phyloP scores from a whole-genome alignment of 2,888 invertebrate genomes.

The Tupiocoris notatus region DNA sequence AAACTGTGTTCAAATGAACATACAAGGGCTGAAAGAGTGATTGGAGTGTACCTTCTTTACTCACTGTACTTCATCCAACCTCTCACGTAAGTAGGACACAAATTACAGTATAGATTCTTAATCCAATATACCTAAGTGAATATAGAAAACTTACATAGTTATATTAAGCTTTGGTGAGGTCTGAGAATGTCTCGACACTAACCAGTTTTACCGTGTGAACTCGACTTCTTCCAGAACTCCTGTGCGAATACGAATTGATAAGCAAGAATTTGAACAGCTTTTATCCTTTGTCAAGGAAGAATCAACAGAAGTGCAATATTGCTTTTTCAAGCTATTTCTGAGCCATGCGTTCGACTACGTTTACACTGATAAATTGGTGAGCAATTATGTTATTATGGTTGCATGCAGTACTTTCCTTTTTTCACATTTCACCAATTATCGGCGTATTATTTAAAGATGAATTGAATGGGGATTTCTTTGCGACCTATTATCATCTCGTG shows the following conservation, averaged over 20 bases:
- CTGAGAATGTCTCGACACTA: not conserved
- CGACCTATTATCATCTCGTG: no score
- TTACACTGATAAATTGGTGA: conserved; percentile 26
- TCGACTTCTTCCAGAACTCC: not conserved
- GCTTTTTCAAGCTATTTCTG: conserved; percentile 21
- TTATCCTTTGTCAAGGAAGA: conserved; percentile 2
- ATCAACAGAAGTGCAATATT: conserved; percentile 9
- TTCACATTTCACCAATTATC: no score
- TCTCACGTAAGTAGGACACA: conserved; percentile 28
- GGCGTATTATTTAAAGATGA: no score
- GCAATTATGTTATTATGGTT: no score
- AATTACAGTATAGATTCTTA: no score
- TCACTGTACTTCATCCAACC: conserved; percentile 28
- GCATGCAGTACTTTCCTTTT: no score
- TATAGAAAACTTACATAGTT: not conserved
- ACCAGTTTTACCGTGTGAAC: no score
- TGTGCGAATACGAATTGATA: conserved; percentile 22
- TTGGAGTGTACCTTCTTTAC: conserved; percentile 21
- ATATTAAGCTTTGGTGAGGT: not conserved
- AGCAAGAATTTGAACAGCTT: conserved; percentile 16
- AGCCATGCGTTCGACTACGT: conserved; percentile 28
- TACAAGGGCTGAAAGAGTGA: conserved; percentile 13
- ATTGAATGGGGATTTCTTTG: no score
- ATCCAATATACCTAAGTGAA: no score
- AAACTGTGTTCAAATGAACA: not conserved